Percentiles rank a stretch among this genome's conserved stretches.
These are phyloP conservation scores for Nixonia krombeini DNA, from an alignment of 1,140 invertebrate species.

Conservation along the genomic window DNA sequence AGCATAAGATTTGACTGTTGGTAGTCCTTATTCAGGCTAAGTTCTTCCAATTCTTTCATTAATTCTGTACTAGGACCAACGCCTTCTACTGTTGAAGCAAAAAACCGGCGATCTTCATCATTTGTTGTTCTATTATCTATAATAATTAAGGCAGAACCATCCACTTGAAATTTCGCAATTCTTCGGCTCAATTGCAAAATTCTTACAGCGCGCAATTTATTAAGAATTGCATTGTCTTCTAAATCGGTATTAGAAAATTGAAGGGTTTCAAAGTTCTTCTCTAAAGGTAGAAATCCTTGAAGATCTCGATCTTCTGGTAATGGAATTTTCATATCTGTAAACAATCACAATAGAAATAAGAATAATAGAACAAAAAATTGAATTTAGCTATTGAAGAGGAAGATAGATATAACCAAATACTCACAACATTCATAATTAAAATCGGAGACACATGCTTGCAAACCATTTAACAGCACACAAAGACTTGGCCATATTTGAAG, in stretches of 20 bases:
- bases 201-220: slow-evolving; percentile 66
- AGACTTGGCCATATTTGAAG: slow-evolving; percentile 85
- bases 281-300: slow-evolving; percentile 83
- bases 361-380: slow-evolving; percentile 42
- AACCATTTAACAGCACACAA: slow-evolving; percentile 80
- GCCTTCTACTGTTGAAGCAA: slow-evolving; percentile 42
- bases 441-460: slow-evolving; percentile 72
- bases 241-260: slow-evolving; percentile 68
- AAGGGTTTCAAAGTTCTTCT: slow-evolving; percentile 72
- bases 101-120: slow-evolving; percentile 50
- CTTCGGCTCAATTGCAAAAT: slow-evolving; percentile 71
- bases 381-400: slow-evolving; percentile 2
- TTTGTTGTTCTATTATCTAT: slow-evolving; percentile 41
- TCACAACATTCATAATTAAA: slow-evolving; percentile 71
- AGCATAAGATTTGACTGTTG: neutral
- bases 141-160: slow-evolving; percentile 60
- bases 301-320: slow-evolving; percentile 85
- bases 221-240: slow-evolving; percentile 48
- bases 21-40: slow-evolving; percentile 61
- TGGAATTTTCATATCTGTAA: slow-evolving; percentile 78
- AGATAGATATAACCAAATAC: slow-evolving; percentile 24
- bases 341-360: slow-evolving; percentile 56
- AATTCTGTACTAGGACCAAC: slow-evolving; percentile 61
- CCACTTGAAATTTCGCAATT: slow-evolving; percentile 68
- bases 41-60: slow-evolving; percentile 66